phyloP scores from a whole-genome alignment of 2,888 invertebrate species.

The Tachina fera region DNA sequence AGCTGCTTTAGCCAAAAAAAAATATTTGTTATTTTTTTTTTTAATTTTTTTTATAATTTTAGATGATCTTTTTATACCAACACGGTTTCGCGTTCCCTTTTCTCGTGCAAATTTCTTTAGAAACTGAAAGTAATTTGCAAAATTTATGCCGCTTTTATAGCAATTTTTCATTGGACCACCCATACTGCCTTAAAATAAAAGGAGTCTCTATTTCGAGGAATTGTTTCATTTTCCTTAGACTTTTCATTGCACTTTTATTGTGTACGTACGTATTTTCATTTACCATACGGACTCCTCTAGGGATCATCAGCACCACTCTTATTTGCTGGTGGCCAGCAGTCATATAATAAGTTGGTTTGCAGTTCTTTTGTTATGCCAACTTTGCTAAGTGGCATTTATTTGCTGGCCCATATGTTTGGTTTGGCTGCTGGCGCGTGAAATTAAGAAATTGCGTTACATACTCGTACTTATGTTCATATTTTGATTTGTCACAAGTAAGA shows the following conservation, averaged over 20 bases:
- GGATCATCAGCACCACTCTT: conserved; percentile 41
- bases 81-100: conserved; percentile 62
- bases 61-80: conserved; percentile 32
- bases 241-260: conserved; percentile 21
- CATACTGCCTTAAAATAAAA: conserved; percentile 59
- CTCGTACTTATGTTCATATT: not conserved
- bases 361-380: conserved; percentile 43
- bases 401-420: conserved; percentile 76
- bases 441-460: conserved; percentile 75
- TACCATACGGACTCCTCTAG: conserved; percentile 57
- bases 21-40: conserved; percentile 10
- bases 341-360: not conserved
- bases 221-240: conserved; percentile 4
- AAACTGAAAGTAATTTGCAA: conserved; percentile 79
- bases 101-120: conserved; percentile 74
- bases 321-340: conserved; percentile 41
- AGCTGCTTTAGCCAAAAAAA: conserved; percentile 38
- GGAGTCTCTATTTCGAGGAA: conserved; percentile 23
- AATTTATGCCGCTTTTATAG: conserved; percentile 79
- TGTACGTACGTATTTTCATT: not conserved
- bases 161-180: conserved; percentile 73
- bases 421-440: conserved; percentile 80
- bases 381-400: conserved; percentile 47
- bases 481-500: conserved; percentile 30
- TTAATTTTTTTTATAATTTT: not conserved